phyloP scores from a whole-genome alignment of 2,888 invertebrate genomes.

The Adineta ricciae region DNA sequence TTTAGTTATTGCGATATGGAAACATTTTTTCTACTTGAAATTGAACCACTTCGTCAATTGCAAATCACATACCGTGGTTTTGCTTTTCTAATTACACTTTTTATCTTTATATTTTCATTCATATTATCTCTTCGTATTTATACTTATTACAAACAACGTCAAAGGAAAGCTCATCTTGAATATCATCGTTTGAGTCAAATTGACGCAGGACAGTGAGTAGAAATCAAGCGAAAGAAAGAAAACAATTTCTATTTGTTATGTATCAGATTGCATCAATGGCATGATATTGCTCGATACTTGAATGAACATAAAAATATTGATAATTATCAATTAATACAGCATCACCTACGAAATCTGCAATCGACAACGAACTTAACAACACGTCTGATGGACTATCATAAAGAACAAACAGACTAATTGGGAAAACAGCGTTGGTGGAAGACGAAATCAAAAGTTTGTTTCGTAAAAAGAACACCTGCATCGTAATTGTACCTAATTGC shows the following conservation, averaged over 20 bases:
- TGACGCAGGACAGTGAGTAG: background rate
- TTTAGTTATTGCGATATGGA: conserved; percentile 6
- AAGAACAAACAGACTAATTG: too few species aligned
- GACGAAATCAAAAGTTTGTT: too few species aligned
- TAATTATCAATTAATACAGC: background rate
- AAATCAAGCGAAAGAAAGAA: background rate
- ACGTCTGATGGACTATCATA: background rate
- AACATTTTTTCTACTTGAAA: conserved; percentile 7
- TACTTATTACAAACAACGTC: background rate
- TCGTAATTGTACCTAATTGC: too few species aligned
- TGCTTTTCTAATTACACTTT: background rate
- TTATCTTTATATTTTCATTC: background rate
- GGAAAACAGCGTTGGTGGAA: too few species aligned
- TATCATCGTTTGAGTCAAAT: background rate
- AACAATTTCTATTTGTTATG: background rate
- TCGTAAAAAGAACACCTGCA: too few species aligned
- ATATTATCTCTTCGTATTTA: background rate
- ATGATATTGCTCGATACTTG: conserved; percentile 10
- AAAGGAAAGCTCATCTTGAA: background rate
- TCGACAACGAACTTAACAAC: background rate
- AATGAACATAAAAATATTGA: background rate
- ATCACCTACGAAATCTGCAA: background rate
- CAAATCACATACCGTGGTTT: background rate
- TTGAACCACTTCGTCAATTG: background rate
- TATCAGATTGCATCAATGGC: background rate